These are phyloP conservation scores for Nerophis lumbriciformis DNA, from an alignment of 2,113 vertebrate genomes.

Conservation along the genomic window DNA sequence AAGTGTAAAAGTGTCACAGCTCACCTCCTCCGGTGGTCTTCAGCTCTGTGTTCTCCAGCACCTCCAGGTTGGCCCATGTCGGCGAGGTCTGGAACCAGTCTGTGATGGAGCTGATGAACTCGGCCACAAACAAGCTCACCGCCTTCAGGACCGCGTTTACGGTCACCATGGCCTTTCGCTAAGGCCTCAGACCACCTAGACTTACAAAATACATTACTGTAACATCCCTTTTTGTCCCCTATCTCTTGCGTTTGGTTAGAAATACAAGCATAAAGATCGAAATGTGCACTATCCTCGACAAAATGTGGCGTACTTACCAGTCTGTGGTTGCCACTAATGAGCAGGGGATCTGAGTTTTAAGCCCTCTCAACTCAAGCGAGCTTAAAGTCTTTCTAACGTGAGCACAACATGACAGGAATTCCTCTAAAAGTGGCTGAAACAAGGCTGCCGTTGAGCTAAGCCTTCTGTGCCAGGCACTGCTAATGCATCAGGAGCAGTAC, in stretches of 20 bases:
- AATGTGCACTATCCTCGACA: not conserved
- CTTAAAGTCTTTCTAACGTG: slow-evolving; percentile 41
- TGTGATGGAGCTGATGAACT: slow-evolving; percentile 75
- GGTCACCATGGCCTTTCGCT: slow-evolving; percentile 29
- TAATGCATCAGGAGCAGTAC: no score
- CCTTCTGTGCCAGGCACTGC: slow-evolving; percentile 18
- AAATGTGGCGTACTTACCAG: slow-evolving; percentile 39
- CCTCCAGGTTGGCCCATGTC: slow-evolving; percentile 68
- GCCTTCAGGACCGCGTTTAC: slow-evolving; percentile 34
- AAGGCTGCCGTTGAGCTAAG: slow-evolving; percentile 31
- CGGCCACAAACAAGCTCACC: slow-evolving; percentile 42
- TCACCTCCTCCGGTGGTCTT: slow-evolving; percentile 74
- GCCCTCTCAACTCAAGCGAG: slow-evolving; percentile 35
- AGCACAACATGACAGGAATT: slow-evolving; percentile 34
- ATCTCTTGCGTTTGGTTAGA: not conserved
- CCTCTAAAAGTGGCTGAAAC: slow-evolving; percentile 23
- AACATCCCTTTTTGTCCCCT: not conserved
- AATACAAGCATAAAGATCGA: no score
- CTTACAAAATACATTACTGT: not conserved
- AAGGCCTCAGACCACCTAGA: slow-evolving; percentile 3
- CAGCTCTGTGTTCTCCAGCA: slow-evolving; percentile 77
- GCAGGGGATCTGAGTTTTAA: slow-evolving; percentile 48
- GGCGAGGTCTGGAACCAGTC: slow-evolving; percentile 80
- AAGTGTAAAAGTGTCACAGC: slow-evolving; percentile 5
- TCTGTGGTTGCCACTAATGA: slow-evolving; percentile 14